These are phyloP conservation scores for Eleginops maclovinus DNA, from an alignment of 2,113 vertebrate genomes.

Conservation along the genomic window DNA sequence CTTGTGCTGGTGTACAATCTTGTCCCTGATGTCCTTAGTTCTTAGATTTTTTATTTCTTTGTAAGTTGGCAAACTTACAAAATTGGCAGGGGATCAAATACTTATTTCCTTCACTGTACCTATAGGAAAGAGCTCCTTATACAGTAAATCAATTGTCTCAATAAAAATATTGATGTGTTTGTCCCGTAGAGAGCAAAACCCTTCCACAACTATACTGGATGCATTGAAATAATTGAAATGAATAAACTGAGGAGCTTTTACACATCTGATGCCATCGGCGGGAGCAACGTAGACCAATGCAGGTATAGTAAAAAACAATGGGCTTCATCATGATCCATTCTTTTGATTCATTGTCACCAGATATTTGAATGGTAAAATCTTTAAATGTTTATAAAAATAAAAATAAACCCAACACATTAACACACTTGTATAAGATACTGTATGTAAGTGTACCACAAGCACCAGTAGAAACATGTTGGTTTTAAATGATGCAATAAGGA, in stretches of 20 bases:
- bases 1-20: no score
- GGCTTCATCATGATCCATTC: not conserved
- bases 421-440: not conserved
- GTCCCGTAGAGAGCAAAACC: conserved; percentile 79
- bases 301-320: conserved; percentile 80
- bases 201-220: conserved; percentile 89
- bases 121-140: not conserved
- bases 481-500: not conserved
- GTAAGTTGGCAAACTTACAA: no score
- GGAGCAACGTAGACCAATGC: conserved; percentile 84
- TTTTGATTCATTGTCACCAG: not conserved
- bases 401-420: not conserved
- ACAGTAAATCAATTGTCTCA: conserved; percentile 7
- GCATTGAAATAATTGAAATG: conserved; percentile 87
- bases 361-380: not conserved
- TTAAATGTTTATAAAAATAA: not conserved
- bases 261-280: conserved; percentile 79
- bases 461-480: not conserved
- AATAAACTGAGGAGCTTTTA: conserved; percentile 84
- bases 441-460: not conserved
- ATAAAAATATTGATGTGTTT: conserved; percentile 37
- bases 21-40: no score
- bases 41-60: no score
- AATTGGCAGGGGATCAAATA: no score
- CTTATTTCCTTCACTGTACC: no score